A percentile compares a stretch with the other conserved stretches of the same genome.
Conservation (phyloP, 2,888 invertebrate genomes). For the Nemapogon koenigi region DNA sequence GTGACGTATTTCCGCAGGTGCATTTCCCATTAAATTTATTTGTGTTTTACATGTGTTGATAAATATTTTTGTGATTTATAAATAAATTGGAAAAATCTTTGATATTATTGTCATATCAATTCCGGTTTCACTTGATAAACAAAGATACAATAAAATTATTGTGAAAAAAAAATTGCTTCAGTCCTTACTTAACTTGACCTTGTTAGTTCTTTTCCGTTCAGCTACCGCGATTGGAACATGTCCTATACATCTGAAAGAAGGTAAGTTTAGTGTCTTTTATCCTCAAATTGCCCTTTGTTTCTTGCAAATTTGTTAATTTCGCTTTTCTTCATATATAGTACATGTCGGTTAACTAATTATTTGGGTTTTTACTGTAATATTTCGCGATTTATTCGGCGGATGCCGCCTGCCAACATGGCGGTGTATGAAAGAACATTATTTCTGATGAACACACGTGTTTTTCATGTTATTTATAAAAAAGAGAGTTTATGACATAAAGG, state of each 20-base stretch:
- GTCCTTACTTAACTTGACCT: conserved; percentile 62
- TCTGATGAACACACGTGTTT: conserved; percentile 52
- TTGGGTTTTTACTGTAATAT: conserved; percentile 3
- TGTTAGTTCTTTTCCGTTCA: conserved; percentile 74
- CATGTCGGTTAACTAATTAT: neutral
- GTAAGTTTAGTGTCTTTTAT: conserved; percentile 66
- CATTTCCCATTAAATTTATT: conserved; percentile 33
- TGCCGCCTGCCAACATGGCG: conserved; percentile 65
- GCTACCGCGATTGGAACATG: conserved; percentile 82
- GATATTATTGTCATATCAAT: neutral
- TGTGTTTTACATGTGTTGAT: conserved; percentile 21
- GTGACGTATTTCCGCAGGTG: conserved; percentile 46
- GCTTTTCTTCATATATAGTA: neutral
- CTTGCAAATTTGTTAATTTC: neutral
- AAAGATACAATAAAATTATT: conserved; percentile 1
- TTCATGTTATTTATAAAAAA: too few species aligned
- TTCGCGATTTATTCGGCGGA: conserved; percentile 27
- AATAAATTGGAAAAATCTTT: too few species aligned
- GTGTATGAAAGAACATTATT: conserved; percentile 49
- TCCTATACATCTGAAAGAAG: conserved; percentile 82
- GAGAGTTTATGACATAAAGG: too few species aligned
- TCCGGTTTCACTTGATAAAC: neutral
- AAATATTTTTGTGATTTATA: too few species aligned
- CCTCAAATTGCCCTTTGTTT: conserved; percentile 16
- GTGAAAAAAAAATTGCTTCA: conserved; percentile 20